Conservation (phyloP, 2,113 vertebrate genomes). For the Pimephales promelas region DNA sequence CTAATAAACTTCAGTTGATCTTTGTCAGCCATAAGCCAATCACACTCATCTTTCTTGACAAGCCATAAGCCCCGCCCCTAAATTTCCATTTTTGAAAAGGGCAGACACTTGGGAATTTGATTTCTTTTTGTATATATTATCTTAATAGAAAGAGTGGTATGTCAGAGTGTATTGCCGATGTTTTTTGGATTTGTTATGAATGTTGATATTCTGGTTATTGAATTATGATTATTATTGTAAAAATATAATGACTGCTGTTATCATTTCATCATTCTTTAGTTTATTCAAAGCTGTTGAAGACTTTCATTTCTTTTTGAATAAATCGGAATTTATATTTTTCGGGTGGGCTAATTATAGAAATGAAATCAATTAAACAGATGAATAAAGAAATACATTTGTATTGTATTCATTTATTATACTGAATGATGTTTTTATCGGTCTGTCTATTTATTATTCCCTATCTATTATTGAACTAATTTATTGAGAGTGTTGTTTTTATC, state of each 20-base stretch:
- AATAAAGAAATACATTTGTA: conserved; percentile 82
- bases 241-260: conserved; percentile 77
- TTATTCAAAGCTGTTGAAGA: conserved; percentile 74
- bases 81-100: conserved; percentile 75
- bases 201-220: conserved; percentile 82
- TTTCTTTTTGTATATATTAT: conserved; percentile 68
- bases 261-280: conserved; percentile 72
- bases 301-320: conserved; percentile 69
- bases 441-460: not conserved
- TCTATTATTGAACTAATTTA: conserved; percentile 60
- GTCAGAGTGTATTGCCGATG: conserved; percentile 79
- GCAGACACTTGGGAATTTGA: conserved; percentile 75
- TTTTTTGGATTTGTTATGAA: conserved; percentile 83
- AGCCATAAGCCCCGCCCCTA: conserved; percentile 75
- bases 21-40: conserved; percentile 65
- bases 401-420: conserved; percentile 52
- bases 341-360: conserved; percentile 78
- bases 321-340: conserved; percentile 82
- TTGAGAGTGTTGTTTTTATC: not conserved
- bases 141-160: conserved; percentile 81
- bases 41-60: conserved; percentile 76
- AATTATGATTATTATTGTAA: conserved; percentile 70
- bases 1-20: conserved; percentile 67
- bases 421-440: not conserved
- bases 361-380: conserved; percentile 78